A percentile compares a stretch with the other conserved stretches of the same genome.
These are phyloP conservation scores for Selene dorsalis DNA, from an alignment of 2,797 vertebrate genomes.

Conservation along the genomic window DNA sequence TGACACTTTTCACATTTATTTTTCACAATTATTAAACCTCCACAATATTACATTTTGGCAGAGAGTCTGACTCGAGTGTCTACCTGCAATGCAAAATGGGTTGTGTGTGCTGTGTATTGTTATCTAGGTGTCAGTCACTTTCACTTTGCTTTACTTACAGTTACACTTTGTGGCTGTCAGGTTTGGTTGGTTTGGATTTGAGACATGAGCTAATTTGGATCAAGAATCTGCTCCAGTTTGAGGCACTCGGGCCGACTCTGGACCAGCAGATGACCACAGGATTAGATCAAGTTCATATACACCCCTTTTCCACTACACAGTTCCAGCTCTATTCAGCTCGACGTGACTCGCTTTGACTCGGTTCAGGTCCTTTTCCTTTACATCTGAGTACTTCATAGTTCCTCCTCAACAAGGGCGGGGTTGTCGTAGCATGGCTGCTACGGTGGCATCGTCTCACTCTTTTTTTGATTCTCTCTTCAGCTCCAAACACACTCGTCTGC, in stretches of 20 bases:
- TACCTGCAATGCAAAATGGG: not conserved
- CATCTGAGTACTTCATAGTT: too few species aligned
- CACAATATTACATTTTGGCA: not conserved
- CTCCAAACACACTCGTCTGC: too few species aligned
- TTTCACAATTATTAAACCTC: not conserved
- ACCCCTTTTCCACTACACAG: too few species aligned
- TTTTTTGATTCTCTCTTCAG: too few species aligned
- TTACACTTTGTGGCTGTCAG: not conserved
- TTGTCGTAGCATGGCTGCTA: too few species aligned
- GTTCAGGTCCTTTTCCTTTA: too few species aligned
- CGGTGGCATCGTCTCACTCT: too few species aligned
- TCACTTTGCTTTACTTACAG: not conserved
- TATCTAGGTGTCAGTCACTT: not conserved
- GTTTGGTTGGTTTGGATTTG: not conserved
- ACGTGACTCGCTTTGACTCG: too few species aligned
- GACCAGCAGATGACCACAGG: too few species aligned
- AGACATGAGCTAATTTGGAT: not conserved
- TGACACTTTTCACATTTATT: not conserved
- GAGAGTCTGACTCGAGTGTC: not conserved
- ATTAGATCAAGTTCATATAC: too few species aligned
- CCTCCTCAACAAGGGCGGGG: too few species aligned
- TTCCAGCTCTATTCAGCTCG: too few species aligned
- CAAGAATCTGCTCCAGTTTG: not conserved
- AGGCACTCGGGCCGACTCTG: not conserved
- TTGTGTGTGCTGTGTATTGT: not conserved